phyloP scores from a whole-genome alignment of 2,113 vertebrate species.

The Ramphastos sulfuratus region DNA sequence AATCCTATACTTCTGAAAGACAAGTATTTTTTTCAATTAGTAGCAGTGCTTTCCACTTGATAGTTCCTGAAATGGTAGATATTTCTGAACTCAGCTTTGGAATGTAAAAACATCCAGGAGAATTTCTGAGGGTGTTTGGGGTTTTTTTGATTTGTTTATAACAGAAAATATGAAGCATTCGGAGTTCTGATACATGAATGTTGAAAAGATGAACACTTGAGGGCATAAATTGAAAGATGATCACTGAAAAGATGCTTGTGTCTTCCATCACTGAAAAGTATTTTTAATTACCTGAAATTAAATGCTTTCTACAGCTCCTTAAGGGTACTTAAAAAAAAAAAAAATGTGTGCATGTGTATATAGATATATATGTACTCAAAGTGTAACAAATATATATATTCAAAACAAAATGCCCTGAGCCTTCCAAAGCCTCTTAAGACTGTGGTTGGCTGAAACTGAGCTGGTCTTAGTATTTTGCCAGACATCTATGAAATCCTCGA shows the following conservation, averaged over 20 bases:
- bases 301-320: neutral
- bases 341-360: neutral
- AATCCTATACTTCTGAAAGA: neutral
- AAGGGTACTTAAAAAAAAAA: neutral
- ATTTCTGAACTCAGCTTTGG: neutral
- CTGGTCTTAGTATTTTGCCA: neutral
- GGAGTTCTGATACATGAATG: neutral
- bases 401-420: neutral
- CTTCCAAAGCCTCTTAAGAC: neutral
- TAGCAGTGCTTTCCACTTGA: neutral
- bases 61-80: neutral
- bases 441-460: neutral
- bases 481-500: neutral
- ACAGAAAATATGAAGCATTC: neutral
- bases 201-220: neutral
- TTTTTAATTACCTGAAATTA: neutral
- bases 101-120: neutral
- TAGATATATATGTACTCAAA: too few relatives aligned
- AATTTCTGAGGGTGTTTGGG: neutral
- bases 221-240: neutral
- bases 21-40: slow-evolving; percentile 18
- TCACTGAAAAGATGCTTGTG: neutral
- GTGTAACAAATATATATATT: too few relatives aligned
- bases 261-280: neutral
- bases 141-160: neutral